phyloP scores from a whole-genome alignment of 2,113 vertebrate genomes.

The Melanerpes aurifrons region DNA sequence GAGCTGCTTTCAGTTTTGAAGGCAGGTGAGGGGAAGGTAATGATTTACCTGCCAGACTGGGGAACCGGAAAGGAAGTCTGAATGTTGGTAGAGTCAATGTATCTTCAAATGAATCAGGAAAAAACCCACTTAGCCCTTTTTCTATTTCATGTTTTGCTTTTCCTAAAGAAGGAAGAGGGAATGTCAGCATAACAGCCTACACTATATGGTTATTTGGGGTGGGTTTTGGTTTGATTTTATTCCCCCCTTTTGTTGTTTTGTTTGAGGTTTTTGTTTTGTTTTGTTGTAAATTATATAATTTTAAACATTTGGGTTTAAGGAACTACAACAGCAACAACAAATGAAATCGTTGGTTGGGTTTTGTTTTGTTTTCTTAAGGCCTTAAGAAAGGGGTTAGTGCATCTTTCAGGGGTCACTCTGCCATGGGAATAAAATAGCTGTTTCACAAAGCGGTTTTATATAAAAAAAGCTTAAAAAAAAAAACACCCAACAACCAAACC shows the following conservation, averaged over 20 bases:
- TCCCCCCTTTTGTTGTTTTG: no score
- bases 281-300: slow-evolving; percentile 77
- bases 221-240: background rate
- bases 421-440: slow-evolving; percentile 84
- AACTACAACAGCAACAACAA: slow-evolving; percentile 36
- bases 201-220: background rate
- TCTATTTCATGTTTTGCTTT: slow-evolving; percentile 50
- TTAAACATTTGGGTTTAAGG: slow-evolving; percentile 76
- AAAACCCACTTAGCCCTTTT: slow-evolving; percentile 22
- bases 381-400: slow-evolving; percentile 87
- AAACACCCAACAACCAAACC: background rate
- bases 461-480: slow-evolving; percentile 80
- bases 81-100: slow-evolving; percentile 31
- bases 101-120: slow-evolving; percentile 7
- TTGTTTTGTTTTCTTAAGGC: slow-evolving; percentile 73
- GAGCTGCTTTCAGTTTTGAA: slow-evolving; percentile 12
- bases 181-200: slow-evolving; percentile 60
- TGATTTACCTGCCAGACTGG: background rate
- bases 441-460: slow-evolving; percentile 88
- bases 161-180: slow-evolving; percentile 64
- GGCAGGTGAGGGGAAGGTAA: background rate
- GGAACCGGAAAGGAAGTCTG: background rate
- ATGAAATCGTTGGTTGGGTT: background rate
- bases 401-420: slow-evolving; percentile 85
- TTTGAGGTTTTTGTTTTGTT: no score